A percentile compares a stretch with the other conserved stretches of the same genome.
Conservation (phyloP, 1,140 invertebrate genomes). For the Micrasema minimum region DNA sequence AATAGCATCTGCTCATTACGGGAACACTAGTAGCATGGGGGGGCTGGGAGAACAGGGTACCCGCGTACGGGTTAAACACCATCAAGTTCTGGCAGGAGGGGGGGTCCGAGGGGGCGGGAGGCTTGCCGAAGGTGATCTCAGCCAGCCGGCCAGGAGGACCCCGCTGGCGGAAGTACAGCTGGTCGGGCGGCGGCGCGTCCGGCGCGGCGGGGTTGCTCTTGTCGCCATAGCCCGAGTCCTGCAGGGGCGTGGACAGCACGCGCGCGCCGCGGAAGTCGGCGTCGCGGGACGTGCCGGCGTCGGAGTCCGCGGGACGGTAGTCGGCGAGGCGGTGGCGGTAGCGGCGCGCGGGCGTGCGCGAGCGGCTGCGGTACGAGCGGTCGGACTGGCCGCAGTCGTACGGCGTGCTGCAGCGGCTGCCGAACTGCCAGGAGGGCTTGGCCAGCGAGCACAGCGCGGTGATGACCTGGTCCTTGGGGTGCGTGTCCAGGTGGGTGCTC, state of each 20-base stretch:
- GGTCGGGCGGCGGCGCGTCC: background rate
- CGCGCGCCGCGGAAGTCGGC: slow-evolving; percentile 24
- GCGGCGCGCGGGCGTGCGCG: slow-evolving; percentile 58
- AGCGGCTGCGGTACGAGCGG: slow-evolving; percentile 62
- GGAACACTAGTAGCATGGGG: background rate
- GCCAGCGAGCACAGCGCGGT: slow-evolving; percentile 73
- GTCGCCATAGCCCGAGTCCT: slow-evolving; percentile 28
- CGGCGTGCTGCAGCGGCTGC: slow-evolving; percentile 61
- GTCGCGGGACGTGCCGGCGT: slow-evolving; percentile 11
- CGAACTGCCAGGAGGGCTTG: slow-evolving; percentile 54
- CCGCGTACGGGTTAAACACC: slow-evolving; percentile 62
- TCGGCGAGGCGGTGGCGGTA: slow-evolving; percentile 43
- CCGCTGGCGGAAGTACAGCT: slow-evolving; percentile 1
- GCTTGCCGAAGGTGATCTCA: background rate
- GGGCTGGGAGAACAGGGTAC: slow-evolving; percentile 60
- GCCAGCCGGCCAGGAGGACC: slow-evolving; percentile 6
- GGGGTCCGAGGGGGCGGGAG: slow-evolving; percentile 42
- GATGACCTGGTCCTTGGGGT: slow-evolving; percentile 88
- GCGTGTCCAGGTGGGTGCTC: slow-evolving; percentile 81
- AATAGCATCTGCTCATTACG: background rate
- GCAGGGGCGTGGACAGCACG: slow-evolving; percentile 26
- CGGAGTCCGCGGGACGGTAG: slow-evolving; percentile 15
- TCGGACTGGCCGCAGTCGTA: slow-evolving; percentile 57
- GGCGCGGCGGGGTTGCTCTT: background rate
- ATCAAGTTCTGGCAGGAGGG: slow-evolving; percentile 64